A percentile compares a stretch with the other conserved stretches of the same genome.
These are phyloP conservation scores for Eulithis prunata DNA, from an alignment of 2,888 invertebrate genomes.

Conservation along the genomic window DNA sequence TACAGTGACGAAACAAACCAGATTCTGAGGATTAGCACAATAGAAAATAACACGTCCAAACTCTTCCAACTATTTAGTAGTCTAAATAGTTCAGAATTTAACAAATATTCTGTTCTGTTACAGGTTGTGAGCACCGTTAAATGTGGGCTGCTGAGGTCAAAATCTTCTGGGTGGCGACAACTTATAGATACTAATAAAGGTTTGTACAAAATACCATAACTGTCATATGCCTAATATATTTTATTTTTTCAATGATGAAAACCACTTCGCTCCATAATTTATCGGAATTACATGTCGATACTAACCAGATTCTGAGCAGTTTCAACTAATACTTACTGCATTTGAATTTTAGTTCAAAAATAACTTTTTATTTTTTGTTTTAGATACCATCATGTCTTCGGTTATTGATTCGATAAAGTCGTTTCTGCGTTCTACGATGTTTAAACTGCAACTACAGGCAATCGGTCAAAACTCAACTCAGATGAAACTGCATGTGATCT, in stretches of 20 bases:
- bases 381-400: too few species aligned
- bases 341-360: too few species aligned
- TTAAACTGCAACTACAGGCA: too few species aligned
- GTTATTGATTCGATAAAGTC: too few species aligned
- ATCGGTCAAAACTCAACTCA: too few species aligned
- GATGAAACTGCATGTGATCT: too few species aligned
- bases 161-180: not conserved
- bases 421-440: too few species aligned
- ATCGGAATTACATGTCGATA: constrained; percentile 3
- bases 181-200: not conserved
- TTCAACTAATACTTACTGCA: constrained; percentile 13
- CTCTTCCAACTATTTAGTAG: not conserved
- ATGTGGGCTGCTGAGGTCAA: not conserved
- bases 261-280: constrained; percentile 16
- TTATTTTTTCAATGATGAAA: not conserved
- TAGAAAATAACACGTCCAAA: not conserved
- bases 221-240: not conserved
- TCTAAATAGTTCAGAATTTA: not conserved
- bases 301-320: constrained; percentile 52
- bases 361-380: too few species aligned
- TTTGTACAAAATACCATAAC: not conserved
- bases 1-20: constrained; percentile 15
- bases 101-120: not conserved
- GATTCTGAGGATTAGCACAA: constrained; percentile 14
- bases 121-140: not conserved